Evolutionary conservation across 2,113 vertebrate species (phyloP), one percentile per base, ranked within the genome.

Genomic region (Polyodon spathula): DNA sequence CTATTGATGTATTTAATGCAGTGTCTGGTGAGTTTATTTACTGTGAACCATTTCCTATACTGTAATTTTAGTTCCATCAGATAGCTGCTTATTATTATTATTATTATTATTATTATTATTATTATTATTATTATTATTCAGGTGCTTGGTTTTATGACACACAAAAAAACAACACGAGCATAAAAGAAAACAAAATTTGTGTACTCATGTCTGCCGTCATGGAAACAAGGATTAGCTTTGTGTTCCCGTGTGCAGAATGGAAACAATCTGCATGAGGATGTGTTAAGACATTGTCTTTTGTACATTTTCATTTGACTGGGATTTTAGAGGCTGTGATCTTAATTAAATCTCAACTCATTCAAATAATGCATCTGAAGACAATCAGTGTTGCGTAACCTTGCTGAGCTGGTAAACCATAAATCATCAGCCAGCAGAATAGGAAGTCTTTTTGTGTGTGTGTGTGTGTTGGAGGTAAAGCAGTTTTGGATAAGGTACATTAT

Each of bases 321-420:
- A 90, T 93, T 95, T 93, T 90, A 85, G 79, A 84, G 85, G 77
- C 89, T 90, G 87, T 86, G 88, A 95, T 94, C 92, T 91, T 93
- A 97, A 95, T 97, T 94, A 97, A 95, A 96, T 93, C 90, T 93
- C 89, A 89, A 85, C 84, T 78, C 83, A 87, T 86, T 92, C 83
- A 86, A 93, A 91, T 91, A 89, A 88, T 78, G 80, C 84, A 82
- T 89, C 89, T 90, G 84, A 92, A 91, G 84, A 86, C 88, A 84
- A 73, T 84, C 84, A 81, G 73, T 62, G 81, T 91, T 92, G 92
- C 84, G 62, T 90, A 91, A 92, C 88, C 78, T 85, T 77, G 81
- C 73, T 72, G 81, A 83, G 81, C 84, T 83, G 84, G 84, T 88
- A 81, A 84, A 88, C 81, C 81, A 83, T 88, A 88, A 90, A 88